These are phyloP conservation scores for Glandiceps talaboti DNA, from an alignment of 53 echinoderm and acorn worm species.

Conservation along the genomic window DNA sequence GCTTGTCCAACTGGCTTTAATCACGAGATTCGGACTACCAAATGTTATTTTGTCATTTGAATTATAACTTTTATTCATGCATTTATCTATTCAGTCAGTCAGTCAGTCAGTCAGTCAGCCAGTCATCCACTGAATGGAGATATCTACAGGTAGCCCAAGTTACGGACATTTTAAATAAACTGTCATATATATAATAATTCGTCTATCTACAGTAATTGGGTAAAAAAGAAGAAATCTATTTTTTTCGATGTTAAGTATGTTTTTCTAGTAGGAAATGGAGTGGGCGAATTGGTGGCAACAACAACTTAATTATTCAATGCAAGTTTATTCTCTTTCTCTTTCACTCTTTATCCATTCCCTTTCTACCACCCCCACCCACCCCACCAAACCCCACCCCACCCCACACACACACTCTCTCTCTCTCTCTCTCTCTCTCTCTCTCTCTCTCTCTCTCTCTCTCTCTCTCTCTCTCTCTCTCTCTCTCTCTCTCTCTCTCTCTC, in stretches of 20 bases:
- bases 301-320: background rate
- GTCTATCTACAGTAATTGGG: too few relatives aligned
- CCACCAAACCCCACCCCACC: background rate
- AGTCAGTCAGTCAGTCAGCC: too few relatives aligned
- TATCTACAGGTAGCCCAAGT: too few relatives aligned
- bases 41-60: too few relatives aligned
- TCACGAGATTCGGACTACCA: too few relatives aligned
- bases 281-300: background rate
- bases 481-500: background rate
- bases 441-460: background rate
- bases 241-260: background rate
- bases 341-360: background rate
- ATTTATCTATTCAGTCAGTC: too few relatives aligned
- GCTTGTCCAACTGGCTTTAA: too few relatives aligned
- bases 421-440: constrained; percentile 1
- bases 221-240: background rate
- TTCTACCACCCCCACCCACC: background rate
- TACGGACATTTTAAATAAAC: too few relatives aligned
- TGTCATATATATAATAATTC: too few relatives aligned
- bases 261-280: background rate
- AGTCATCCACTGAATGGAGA: too few relatives aligned
- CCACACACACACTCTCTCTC: background rate
- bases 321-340: background rate
- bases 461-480: background rate
- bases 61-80: too few relatives aligned